A percentile compares a stretch with the other conserved stretches of the same genome.
phyloP scores from a whole-genome alignment of 2,888 invertebrate genomes.

The Idaea aversata region DNA sequence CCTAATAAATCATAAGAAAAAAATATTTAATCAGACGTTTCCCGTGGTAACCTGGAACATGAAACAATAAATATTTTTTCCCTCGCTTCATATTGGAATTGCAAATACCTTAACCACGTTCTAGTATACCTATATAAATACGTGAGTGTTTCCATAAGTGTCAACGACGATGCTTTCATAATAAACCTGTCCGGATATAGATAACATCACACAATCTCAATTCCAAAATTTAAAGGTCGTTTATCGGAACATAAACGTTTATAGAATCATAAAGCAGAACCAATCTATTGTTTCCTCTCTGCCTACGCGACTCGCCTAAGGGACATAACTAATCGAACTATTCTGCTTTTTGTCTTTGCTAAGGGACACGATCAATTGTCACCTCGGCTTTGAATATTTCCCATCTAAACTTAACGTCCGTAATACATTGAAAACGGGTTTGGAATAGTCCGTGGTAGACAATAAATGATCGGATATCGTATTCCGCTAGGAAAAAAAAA shows the following conservation, averaged over 20 bases:
- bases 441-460: slow-evolving; percentile 54
- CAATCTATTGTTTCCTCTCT: slow-evolving; percentile 74
- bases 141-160: slow-evolving; percentile 47
- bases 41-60: slow-evolving; percentile 24
- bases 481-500: slow-evolving; percentile 69
- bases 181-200: slow-evolving; percentile 66
- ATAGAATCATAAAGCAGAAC: slow-evolving; percentile 77
- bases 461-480: slow-evolving; percentile 75
- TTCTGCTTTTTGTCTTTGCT: slow-evolving; percentile 72
- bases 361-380: slow-evolving; percentile 74
- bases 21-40: slow-evolving; percentile 28
- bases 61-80: slow-evolving; percentile 27
- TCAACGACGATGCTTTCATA: slow-evolving; percentile 56
- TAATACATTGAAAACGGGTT: slow-evolving; percentile 72
- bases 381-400: slow-evolving; percentile 68
- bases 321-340: slow-evolving; percentile 75
- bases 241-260: slow-evolving; percentile 77
- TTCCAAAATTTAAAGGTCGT: slow-evolving; percentile 73
- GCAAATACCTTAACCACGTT: slow-evolving; percentile 36
- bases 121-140: slow-evolving; percentile 36
- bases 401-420: slow-evolving; percentile 63
- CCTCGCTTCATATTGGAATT: slow-evolving; percentile 28
- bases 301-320: slow-evolving; percentile 71
- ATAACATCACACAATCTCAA: slow-evolving; percentile 73
- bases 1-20: slow-evolving; percentile 30